Conservation (phyloP, 2,113 vertebrate genomes). For the Pagrus major region DNA sequence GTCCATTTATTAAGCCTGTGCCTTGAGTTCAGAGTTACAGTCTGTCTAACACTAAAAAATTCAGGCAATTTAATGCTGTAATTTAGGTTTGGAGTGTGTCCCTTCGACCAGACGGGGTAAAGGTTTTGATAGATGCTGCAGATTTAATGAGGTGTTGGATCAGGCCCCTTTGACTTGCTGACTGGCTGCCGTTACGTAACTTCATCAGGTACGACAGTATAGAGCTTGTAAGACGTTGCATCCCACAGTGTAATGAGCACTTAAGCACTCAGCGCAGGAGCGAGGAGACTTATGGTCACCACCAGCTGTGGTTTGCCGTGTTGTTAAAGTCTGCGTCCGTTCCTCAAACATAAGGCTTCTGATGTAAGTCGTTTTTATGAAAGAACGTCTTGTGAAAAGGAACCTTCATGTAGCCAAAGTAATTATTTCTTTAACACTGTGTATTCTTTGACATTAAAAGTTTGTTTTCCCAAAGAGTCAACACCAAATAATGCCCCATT, state of each 20-base stretch:
- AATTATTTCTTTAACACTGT: conserved; percentile 21
- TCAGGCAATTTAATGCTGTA: conserved; percentile 56
- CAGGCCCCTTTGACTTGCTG: conserved; percentile 44
- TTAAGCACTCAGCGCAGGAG: conserved; percentile 37
- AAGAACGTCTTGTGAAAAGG: conserved; percentile 34
- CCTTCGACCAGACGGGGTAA: conserved; percentile 22
- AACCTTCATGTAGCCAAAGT: conserved; percentile 4
- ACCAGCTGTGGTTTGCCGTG: conserved; percentile 53
- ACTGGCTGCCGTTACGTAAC: conserved; percentile 57
- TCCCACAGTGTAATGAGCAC: conserved; percentile 59
- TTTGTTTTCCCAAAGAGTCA: background rate
- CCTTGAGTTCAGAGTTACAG: conserved; percentile 62
- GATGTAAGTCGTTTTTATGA: conserved; percentile 41
- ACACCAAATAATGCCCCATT: conserved; percentile 4
- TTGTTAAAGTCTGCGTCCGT: conserved; percentile 45
- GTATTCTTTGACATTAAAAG: conserved; percentile 1
- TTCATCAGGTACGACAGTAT: conserved; percentile 58
- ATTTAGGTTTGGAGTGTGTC: conserved; percentile 64
- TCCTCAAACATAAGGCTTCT: conserved; percentile 10
- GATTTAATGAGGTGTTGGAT: conserved; percentile 66
- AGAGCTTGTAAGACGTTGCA: conserved; percentile 43
- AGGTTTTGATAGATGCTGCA: conserved; percentile 52
- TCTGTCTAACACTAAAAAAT: conserved; percentile 66
- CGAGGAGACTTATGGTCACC: conserved; percentile 52
- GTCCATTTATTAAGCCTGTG: conserved; percentile 61